phyloP scores from a whole-genome alignment of 2,888 invertebrate species.

The Orthosia cruda region DNA sequence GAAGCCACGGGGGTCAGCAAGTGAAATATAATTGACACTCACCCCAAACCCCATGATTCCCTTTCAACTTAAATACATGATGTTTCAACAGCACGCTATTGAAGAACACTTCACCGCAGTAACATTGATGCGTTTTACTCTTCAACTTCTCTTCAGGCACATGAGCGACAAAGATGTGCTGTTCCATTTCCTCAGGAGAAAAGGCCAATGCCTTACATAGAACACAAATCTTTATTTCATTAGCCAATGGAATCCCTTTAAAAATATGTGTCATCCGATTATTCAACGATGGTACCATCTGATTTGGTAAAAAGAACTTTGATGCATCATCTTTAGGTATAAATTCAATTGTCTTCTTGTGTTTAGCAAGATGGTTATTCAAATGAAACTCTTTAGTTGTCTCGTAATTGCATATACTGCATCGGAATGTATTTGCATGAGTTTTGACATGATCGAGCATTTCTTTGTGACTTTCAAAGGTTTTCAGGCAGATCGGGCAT shows the following conservation, averaged over 20 bases:
- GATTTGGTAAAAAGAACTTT: slow-evolving; percentile 54
- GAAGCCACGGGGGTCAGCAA: no score
- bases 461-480: slow-evolving; percentile 48
- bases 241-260: slow-evolving; percentile 70
- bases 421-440: slow-evolving; percentile 71
- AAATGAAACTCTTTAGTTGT: slow-evolving; percentile 65
- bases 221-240: slow-evolving; percentile 73
- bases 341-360: slow-evolving; percentile 35
- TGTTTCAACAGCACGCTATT: slow-evolving; percentile 80
- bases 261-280: slow-evolving; percentile 60
- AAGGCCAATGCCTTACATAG: slow-evolving; percentile 79
- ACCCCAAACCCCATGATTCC: slow-evolving; percentile 59
- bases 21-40: no score
- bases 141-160: neutral
- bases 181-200: slow-evolving; percentile 46
- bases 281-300: neutral
- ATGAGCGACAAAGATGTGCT: slow-evolving; percentile 74
- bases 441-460: slow-evolving; percentile 70
- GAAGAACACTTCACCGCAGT: slow-evolving; percentile 77
- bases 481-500: slow-evolving; percentile 78
- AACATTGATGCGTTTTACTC: slow-evolving; percentile 67
- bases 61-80: slow-evolving; percentile 76
- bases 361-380: slow-evolving; percentile 68
- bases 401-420: slow-evolving; percentile 73
- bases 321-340: neutral